Evolutionary conservation across 2,113 vertebrate genomes (phyloP).

Genomic region (Isichthys henryi): DNA sequence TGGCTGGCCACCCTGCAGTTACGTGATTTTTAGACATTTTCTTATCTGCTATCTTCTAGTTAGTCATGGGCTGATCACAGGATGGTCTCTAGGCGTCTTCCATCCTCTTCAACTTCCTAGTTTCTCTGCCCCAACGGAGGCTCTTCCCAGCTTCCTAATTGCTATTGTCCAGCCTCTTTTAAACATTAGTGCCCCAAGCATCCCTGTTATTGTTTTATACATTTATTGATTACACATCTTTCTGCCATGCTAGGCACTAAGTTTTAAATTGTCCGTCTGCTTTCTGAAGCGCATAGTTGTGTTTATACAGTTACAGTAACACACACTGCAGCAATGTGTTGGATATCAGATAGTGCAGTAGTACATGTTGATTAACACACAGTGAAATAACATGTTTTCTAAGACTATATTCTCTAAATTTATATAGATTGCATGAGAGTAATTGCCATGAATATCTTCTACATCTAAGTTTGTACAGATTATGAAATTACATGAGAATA

Average conservation of each 20-base stretch:
- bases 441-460: not conserved
- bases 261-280: not conserved
- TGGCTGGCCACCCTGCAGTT: not conserved
- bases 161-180: not conserved
- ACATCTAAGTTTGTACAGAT: not conserved
- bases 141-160: not conserved
- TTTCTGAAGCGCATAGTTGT: not conserved
- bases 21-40: not conserved
- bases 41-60: not conserved
- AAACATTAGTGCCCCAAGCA: not conserved
- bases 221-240: not conserved
- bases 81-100: not conserved
- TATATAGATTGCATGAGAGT: not conserved
- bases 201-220: not conserved
- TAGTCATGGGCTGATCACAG: not conserved
- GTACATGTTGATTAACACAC: not conserved
- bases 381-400: not conserved
- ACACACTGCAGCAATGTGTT: not conserved
- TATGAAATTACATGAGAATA: not conserved
- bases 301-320: not conserved
- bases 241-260: not conserved
- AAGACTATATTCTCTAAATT: not conserved
- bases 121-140: too few relatives aligned
- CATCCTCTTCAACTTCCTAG: not conserved
- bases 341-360: not conserved